A percentile compares a stretch with the other conserved stretches of the same genome.
Conservation (phyloP, 1,140 invertebrate genomes). For the Lineus longissimus region DNA sequence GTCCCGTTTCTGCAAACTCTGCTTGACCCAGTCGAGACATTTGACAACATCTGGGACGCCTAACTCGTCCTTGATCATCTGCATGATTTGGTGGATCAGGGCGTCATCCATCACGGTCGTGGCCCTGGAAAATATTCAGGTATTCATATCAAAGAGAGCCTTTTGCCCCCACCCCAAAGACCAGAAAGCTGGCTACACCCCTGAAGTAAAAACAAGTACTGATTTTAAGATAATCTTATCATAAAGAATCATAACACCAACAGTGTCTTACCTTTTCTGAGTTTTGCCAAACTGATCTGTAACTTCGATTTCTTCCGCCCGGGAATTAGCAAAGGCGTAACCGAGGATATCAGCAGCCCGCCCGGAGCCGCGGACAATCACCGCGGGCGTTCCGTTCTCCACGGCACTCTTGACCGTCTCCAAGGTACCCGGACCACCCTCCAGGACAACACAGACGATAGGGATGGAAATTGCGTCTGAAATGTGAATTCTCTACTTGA, state of each 20-base stretch:
- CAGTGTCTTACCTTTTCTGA: slow-evolving; percentile 24
- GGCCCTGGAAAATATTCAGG: background rate
- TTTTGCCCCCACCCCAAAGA: background rate
- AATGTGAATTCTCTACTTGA: background rate
- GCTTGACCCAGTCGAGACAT: slow-evolving; percentile 28
- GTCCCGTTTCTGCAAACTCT: slow-evolving; percentile 37
- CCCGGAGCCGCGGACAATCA: slow-evolving; percentile 55
- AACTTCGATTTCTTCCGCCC: slow-evolving; percentile 37
- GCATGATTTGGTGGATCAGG: slow-evolving; percentile 25
- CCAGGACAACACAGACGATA: slow-evolving; percentile 46
- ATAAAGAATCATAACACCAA: background rate
- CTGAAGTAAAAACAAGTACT: too few species aligned
- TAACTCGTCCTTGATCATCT: slow-evolving; percentile 35
- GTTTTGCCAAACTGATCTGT: slow-evolving; percentile 22
- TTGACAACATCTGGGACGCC: slow-evolving; percentile 18
- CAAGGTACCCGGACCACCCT: slow-evolving; percentile 51
- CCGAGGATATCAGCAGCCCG: slow-evolving; percentile 57
- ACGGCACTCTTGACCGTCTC: slow-evolving; percentile 48
- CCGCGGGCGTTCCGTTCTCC: slow-evolving; percentile 43
- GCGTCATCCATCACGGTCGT: slow-evolving; percentile 9
- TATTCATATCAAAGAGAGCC: background rate
- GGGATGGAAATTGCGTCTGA: slow-evolving; percentile 34
- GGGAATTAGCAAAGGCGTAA: slow-evolving; percentile 46
- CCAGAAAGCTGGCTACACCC: background rate
- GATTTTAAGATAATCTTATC: too few species aligned